Conservation (phyloP, 1,140 invertebrate species). For the Solenopsis fugax region DNA sequence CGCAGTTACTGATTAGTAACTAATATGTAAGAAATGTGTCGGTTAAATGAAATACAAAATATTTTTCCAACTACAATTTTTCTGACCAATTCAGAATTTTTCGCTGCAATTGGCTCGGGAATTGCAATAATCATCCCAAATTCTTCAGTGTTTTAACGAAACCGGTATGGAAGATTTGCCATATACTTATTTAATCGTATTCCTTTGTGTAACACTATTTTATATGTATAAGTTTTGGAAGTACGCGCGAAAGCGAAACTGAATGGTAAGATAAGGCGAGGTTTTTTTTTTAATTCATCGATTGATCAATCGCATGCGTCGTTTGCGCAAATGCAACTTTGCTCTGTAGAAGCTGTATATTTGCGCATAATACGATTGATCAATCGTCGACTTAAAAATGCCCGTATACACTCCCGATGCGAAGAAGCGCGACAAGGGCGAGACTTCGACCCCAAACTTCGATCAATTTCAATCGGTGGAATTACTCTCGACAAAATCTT, state of each 20-base stretch:
- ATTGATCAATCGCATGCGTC: no score
- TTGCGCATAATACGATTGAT: no score
- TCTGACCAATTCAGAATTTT: neutral
- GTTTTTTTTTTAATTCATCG: no score
- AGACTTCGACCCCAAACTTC: neutral
- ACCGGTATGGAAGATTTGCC: conserved; percentile 13
- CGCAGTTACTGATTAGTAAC: neutral
- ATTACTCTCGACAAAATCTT: neutral
- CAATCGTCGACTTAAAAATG: no score
- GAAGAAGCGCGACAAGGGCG: neutral
- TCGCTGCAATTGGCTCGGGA: neutral
- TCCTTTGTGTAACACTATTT: conserved; percentile 28
- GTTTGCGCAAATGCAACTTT: no score
- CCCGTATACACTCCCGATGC: neutral
- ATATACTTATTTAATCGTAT: conserved; percentile 52
- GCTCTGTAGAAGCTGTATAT: no score
- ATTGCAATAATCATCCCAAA: neutral
- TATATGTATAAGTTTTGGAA: conserved; percentile 13
- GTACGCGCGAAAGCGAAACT: conserved; percentile 1
- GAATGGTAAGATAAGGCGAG: neutral
- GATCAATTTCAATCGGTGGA: neutral
- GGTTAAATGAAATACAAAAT: neutral
- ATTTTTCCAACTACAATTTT: neutral
- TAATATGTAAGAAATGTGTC: neutral
- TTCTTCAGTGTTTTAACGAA: neutral